These are phyloP conservation scores for Xanthostigma xanthostigma DNA, from an alignment of 2,888 invertebrate species.

Conservation along the genomic window DNA sequence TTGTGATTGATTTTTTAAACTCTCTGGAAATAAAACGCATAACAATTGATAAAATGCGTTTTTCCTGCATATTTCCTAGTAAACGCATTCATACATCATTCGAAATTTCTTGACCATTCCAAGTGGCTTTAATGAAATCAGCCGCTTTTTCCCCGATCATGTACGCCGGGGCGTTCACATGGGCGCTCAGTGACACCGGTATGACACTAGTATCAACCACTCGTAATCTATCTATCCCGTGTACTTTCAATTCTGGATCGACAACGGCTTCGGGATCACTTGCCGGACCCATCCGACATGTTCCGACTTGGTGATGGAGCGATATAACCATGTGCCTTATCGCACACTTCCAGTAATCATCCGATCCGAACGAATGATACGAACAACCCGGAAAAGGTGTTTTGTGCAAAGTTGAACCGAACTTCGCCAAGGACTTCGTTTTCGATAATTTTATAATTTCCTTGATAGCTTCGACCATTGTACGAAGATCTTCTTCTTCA, in stretches of 20 bases:
- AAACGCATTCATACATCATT: too few species aligned
- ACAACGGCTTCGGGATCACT: conserved; percentile 44
- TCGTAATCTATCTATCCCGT: conserved; percentile 42
- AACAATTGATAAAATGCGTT: too few species aligned
- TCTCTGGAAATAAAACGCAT: too few species aligned
- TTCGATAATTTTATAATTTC: conserved; percentile 31
- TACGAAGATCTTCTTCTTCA: conserved; percentile 27
- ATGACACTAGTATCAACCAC: conserved; percentile 56
- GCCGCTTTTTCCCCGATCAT: conserved; percentile 62
- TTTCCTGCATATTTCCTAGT: too few species aligned
- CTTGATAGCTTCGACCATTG: conserved; percentile 38
- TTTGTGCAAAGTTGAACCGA: conserved; percentile 38
- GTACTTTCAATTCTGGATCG: conserved; percentile 42
- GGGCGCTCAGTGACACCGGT: conserved; percentile 46
- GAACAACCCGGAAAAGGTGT: conserved; percentile 39
- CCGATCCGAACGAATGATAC: conserved; percentile 35
- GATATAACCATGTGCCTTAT: conserved; percentile 42
- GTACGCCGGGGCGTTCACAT: conserved; percentile 50
- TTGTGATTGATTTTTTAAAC: too few species aligned
- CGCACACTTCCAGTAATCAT: conserved; percentile 53
- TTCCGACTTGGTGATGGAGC: conserved; percentile 52
- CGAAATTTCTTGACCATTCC: conserved; percentile 19
- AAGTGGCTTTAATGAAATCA: conserved; percentile 40
- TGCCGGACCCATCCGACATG: conserved; percentile 51
- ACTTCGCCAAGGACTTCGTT: conserved; percentile 34